These are phyloP conservation scores for Nycticryphes semicollaris DNA, from an alignment of 2,113 vertebrate species.

Conservation along the genomic window DNA sequence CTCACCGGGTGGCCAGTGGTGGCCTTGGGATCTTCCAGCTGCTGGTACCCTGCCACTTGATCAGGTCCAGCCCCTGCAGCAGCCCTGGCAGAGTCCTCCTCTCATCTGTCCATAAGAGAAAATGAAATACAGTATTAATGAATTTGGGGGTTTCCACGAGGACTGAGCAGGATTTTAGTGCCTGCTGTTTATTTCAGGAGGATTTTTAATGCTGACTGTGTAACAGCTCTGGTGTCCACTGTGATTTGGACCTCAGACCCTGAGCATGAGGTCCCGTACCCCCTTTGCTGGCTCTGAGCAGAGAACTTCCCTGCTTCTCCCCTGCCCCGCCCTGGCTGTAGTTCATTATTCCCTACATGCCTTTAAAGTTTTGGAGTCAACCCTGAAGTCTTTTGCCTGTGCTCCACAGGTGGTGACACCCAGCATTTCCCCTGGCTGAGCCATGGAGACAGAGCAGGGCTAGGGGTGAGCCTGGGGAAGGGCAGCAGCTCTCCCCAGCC, in stretches of 20 bases:
- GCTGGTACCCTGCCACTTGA: neutral
- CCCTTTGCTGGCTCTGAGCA: neutral
- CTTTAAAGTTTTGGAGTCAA: rapidly evolving
- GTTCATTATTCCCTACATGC: rapidly evolving
- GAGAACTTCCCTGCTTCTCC: neutral
- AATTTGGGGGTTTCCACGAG: no score
- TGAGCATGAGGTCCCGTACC: neutral
- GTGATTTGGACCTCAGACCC: neutral
- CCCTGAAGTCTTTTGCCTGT: neutral
- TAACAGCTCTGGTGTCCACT: rapidly evolving
- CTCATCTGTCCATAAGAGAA: neutral
- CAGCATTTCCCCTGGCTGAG: rapidly evolving
- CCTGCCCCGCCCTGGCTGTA: neutral
- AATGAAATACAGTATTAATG: neutral
- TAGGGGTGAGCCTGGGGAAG: neutral
- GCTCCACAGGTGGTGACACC: rapidly evolving
- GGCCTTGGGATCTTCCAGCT: rapidly evolving
- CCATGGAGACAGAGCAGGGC: rapidly evolving
- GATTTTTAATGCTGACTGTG: neutral
- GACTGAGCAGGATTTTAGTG: neutral
- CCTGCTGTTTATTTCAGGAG: neutral
- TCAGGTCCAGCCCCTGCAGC: neutral
- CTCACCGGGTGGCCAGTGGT: rapidly evolving
- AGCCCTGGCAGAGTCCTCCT: rapidly evolving
- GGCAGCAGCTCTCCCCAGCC: neutral